Base-by-base conservation (phyloP, 2,113 vertebrate genomes). In the Panthera tigris region DNA sequence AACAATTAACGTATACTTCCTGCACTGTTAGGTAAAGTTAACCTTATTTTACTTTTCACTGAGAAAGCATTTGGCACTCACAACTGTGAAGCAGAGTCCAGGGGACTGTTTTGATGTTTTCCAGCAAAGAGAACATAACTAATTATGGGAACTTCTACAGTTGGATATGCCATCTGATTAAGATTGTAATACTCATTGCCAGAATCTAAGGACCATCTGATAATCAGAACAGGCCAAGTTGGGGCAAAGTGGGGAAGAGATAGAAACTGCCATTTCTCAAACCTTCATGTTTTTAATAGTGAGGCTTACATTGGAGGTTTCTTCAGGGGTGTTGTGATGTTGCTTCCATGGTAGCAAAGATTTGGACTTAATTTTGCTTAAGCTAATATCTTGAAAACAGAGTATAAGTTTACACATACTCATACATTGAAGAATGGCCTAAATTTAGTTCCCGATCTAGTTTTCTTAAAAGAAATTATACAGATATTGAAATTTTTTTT, bases 51-150 rank as follows among this genome's bases (percentile, higher is more conserved):
- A 80, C 45, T 84, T 39, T 50, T 81, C 73, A 65, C 4, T 45
- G 31, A 89, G 81, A 95, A 84, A 57, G 3, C 8, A 76, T 52
- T 95, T 96, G 48, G 19, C 50, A 39, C 39, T 81, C 7, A 50
- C 41, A 80, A 25, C 66, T 68, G 21, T 21, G 63, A 90, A 69
- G 14, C 23, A 83, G 57, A 52, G 33, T 63, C 33, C 10, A 4
- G 33, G 31, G 50, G 7, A 81, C 33, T 81, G 13, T 93, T 97
- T 27, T 36, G 23, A 55, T 96, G 81, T 93, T 90, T 57, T 93
- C 50, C 48, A 78, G 57, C 12, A 87, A 78, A 82, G 5, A 69
- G 48, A 91, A 55, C 39, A 86, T 86, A 93, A 52, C 45, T 68
- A 52, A 84, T 50, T 33, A 86, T 27, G 48, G 48, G 66, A 92